Percentiles rank a stretch among this genome's conserved stretches.
Evolutionary conservation across 2,888 invertebrate genomes (phyloP).

Genomic region (Drosophila prolongata): DNA sequence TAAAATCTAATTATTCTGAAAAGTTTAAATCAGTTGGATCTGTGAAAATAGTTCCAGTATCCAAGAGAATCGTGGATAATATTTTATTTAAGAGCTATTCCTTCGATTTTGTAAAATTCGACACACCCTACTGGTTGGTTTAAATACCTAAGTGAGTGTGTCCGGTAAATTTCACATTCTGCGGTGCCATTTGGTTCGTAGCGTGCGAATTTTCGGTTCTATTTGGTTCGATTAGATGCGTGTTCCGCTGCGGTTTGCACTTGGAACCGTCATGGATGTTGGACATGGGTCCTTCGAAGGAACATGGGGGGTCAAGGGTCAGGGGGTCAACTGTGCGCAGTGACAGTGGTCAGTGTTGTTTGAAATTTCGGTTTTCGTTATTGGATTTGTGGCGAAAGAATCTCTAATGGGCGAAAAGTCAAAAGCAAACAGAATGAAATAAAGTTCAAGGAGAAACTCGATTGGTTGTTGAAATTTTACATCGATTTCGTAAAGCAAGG

Average conservation of each 20-base stretch:
- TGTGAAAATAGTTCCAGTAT: too few species aligned
- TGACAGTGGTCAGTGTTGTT: conserved; percentile 35
- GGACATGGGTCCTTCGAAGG: conserved; percentile 4
- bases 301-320: background rate
- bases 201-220: conserved; percentile 64
- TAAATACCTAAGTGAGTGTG: conserved; percentile 19
- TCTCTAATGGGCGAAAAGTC: conserved; percentile 10
- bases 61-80: too few species aligned
- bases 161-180: conserved; percentile 43
- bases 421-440: background rate
- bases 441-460: background rate
- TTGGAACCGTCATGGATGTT: conserved; percentile 29
- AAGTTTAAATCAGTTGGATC: too few species aligned
- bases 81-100: too few species aligned
- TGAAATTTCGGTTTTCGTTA: conserved; percentile 23
- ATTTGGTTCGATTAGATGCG: conserved; percentile 64
- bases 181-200: conserved; percentile 48
- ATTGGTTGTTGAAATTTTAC: background rate
- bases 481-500: too few species aligned
- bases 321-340: background rate
- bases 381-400: conserved; percentile 24
- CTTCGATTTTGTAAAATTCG: too few species aligned
- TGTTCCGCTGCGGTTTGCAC: conserved; percentile 63
- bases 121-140: conserved; percentile 9
- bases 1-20: too few species aligned